phyloP scores from a whole-genome alignment of 2,888 invertebrate species.

The Byasa hedistus region DNA sequence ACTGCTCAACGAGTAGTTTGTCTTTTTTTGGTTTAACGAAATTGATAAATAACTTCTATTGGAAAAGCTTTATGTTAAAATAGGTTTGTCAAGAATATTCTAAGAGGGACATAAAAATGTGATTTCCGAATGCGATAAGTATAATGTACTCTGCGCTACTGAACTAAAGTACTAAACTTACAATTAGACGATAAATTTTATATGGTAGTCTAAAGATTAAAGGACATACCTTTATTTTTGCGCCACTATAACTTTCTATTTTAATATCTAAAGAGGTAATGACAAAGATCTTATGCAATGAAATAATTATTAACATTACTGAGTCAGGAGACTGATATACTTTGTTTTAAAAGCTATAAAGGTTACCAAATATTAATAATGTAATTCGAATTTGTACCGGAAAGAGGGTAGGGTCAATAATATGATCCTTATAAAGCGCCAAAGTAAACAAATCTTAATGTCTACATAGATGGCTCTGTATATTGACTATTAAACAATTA shows the following conservation, averaged over 20 bases:
- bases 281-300: slow-evolving; percentile 58
- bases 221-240: slow-evolving; percentile 47
- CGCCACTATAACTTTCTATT: slow-evolving; percentile 69
- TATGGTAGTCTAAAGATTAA: slow-evolving; percentile 39
- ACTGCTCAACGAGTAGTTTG: not conserved
- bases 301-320: slow-evolving; percentile 63
- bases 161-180: slow-evolving; percentile 36
- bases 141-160: slow-evolving; percentile 34
- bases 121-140: slow-evolving; percentile 44
- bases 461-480: slow-evolving; percentile 73
- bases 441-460: slow-evolving; percentile 54
- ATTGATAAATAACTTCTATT: not conserved
- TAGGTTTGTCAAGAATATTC: slow-evolving; percentile 33
- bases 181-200: slow-evolving; percentile 37
- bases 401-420: slow-evolving; percentile 49
- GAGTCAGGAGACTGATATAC: slow-evolving; percentile 64
- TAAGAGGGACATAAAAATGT: slow-evolving; percentile 39
- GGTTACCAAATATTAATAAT: slow-evolving; percentile 54
- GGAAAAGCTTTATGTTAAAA: not conserved
- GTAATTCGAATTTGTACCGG: slow-evolving; percentile 69
- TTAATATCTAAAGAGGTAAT: slow-evolving; percentile 70
- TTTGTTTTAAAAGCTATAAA: slow-evolving; percentile 50
- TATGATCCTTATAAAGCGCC: slow-evolving; percentile 43
- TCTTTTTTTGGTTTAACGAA: not conserved
- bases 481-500: slow-evolving; percentile 71